Evolutionary conservation across 1,140 invertebrate species (phyloP), one percentile per base, ranked within the genome.

Genomic region (Drosophila kurseongensis): DNA sequence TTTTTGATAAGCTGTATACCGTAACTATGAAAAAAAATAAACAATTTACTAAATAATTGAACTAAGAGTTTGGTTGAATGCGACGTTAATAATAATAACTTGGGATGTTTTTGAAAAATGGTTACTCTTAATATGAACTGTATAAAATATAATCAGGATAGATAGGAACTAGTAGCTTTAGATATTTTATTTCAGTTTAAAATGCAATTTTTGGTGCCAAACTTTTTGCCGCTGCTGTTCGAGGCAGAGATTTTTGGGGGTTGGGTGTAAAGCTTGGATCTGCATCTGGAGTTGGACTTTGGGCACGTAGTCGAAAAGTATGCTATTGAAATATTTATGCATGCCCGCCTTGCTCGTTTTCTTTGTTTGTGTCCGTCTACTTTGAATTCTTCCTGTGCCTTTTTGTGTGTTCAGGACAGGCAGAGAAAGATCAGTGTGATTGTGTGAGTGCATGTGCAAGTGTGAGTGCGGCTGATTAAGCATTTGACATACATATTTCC

Each of bases 311-410:
- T 72, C 72, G 63, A 89, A 89, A 88, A 83, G 83, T 83, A 89
- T 88, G 83, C 83, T 88, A 83, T 85, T 88, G 84, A 88, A 88
- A 89, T 89, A 88, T 88, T 88, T 83, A 88, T 88, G 79, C 79
- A 66, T 58, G 78, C 52, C 82, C 79, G 74, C 58, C 67, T 67
- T 58, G 71, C 59, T 69, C 63, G 57, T 62, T 82, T 78, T 54
- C 80, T 76, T 82, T 88, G 83, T 86, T 88, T 78, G 63, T 41
- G 7, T 18, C 47, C 52, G 40, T 38, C 52, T 56, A 41, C 27
- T 35, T 59, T 9, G 40, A 55, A 47, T 35, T 65, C 29, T 40
- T 27, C 48, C 32, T 48, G 45, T 44, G 55, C 47, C 56, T 47
- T 29, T 59, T 18, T 23, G 23, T 35, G 42, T 54, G 56, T 41